Evolutionary conservation across 2,113 vertebrate species (phyloP).

Genomic region (Sinocyclocheilus anophthalmus): DNA sequence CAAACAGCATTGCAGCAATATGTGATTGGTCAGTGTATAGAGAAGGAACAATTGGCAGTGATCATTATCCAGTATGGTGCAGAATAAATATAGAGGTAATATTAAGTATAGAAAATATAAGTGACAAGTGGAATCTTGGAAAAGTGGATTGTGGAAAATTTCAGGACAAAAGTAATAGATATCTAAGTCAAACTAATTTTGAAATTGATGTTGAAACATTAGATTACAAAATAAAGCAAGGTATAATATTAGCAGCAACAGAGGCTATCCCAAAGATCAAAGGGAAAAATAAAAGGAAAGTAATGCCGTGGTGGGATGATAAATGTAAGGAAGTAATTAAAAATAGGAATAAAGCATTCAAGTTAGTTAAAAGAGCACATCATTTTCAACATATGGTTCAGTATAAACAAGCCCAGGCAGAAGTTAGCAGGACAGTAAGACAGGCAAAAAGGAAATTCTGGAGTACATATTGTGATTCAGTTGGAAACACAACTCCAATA

Average conservation of each 20-base stretch:
- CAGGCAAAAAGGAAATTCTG: too few relatives aligned
- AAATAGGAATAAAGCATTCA: neutral
- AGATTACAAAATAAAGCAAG: neutral
- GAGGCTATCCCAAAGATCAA: neutral
- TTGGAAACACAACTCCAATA: neutral
- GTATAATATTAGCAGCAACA: too few relatives aligned
- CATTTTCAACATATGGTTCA: neutral
- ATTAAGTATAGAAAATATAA: too few relatives aligned
- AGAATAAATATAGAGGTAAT: too few relatives aligned
- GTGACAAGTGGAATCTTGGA: too few relatives aligned
- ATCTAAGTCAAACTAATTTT: neutral
- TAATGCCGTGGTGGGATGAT: neutral
- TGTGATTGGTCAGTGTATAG: too few relatives aligned
- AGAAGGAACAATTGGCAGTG: too few relatives aligned
- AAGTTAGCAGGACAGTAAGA: neutral
- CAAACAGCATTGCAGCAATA: too few relatives aligned
- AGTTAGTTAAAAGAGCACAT: neutral
- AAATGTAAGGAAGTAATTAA: too few relatives aligned
- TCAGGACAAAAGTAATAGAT: neutral
- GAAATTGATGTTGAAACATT: neutral
- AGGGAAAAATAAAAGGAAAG: neutral
- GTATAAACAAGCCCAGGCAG: neutral
- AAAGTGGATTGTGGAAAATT: too few relatives aligned
- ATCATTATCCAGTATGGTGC: too few relatives aligned
- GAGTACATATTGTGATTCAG: neutral